Base-by-base conservation (phyloP, 2,113 vertebrate species). In the Gracilinanus agilis region DNA sequence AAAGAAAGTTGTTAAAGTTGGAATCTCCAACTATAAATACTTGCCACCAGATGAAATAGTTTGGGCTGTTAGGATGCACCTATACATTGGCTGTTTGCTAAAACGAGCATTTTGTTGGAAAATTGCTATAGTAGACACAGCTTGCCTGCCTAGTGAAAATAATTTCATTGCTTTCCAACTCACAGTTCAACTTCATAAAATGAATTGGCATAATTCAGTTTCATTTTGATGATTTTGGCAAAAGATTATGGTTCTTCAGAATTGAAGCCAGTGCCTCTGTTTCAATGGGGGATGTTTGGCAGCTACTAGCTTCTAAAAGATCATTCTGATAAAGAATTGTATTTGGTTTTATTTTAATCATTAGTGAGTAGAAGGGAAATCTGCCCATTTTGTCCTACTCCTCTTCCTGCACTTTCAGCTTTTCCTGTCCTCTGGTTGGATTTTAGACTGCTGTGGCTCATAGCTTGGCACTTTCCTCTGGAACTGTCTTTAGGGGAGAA, bases 161-260 rank as follows among this genome's bases (percentile, higher is more conserved):
- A n/a, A 0, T 12, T 4, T 3, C 67, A 9, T 53, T 24, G 44
- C 9, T 44, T 19, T 92, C 93, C n/a, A 34, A 44, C 12, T 2
- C 90, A 92, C n/a, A 53, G n/a, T 40, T 94, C 49, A 90, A 0
- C 91, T 90, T n/a, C 0, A 1, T 27, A 88, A 34, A n/a, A 8
- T 55, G 90, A 93, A 92, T 29, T 58, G 90, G 89, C 95, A 92
- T 25, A 0, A 53, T 13, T 53, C 2, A 54, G 24, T 94, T 96
- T 92, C 92, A 54, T 92, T 95, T 23, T 75, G 89, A 83, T 94
- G 90, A 88, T 24, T 95, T 96, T 92, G 95, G 93, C 94, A 92
- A 24, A 93, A 49, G 11, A 55, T 9, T 53, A n/a, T 67, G 92
- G 13, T 88, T 96, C 92, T 92, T 91, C 0, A 90, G 54, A 61